These are phyloP conservation scores for Zosterops japonicus DNA, from an alignment of 2,113 vertebrate genomes.

Conservation along the genomic window DNA sequence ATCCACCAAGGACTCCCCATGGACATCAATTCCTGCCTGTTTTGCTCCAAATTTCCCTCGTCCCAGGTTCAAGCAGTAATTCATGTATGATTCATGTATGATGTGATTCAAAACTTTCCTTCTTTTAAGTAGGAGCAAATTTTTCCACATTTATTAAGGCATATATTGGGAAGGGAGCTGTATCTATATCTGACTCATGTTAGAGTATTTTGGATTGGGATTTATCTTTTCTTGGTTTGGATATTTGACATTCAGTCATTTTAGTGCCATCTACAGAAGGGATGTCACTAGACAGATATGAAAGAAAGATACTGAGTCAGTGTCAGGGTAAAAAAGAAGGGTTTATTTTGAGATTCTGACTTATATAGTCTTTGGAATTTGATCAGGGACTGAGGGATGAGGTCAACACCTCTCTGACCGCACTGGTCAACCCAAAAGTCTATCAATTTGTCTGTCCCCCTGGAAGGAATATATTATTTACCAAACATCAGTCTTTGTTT, in stretches of 20 bases:
- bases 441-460: no score
- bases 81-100: background rate
- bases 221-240: background rate
- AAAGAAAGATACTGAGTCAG: no score
- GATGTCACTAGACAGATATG: no score
- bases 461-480: no score
- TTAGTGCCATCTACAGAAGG: background rate
- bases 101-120: accelerated
- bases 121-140: background rate
- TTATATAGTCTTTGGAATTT: no score
- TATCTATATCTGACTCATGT: background rate
- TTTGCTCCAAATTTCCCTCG: background rate
- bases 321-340: no score
- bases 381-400: no score
- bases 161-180: background rate
- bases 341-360: no score
- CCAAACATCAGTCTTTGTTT: no score
- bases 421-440: no score
- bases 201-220: background rate
- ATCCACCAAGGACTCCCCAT: background rate
- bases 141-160: background rate
- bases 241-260: background rate
- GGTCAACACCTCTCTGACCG: no score
- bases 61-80: background rate
- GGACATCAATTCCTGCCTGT: background rate